Evolutionary conservation across 2,113 vertebrate genomes (phyloP).

Genomic region (Strigops habroptila): DNA sequence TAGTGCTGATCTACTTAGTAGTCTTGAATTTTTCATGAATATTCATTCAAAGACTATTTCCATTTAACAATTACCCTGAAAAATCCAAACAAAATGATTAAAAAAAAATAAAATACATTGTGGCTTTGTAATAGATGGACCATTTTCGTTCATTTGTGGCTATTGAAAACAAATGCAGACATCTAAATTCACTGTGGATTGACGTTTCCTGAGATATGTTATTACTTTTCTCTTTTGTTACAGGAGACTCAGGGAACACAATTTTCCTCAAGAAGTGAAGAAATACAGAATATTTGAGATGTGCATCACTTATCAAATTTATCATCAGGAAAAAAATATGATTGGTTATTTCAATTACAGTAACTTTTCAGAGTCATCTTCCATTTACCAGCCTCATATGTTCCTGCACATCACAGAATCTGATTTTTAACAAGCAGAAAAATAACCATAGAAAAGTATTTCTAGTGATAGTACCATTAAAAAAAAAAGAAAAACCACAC

Average conservation of each 20-base stretch:
- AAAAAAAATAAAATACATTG: not conserved
- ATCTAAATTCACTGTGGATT: not conserved
- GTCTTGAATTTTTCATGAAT: not conserved
- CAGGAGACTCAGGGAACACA: not conserved
- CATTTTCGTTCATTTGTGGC: not conserved
- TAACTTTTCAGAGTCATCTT: not conserved
- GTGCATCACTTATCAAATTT: not conserved
- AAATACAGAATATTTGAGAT: not conserved
- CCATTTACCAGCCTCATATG: not conserved
- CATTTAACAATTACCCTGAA: not conserved
- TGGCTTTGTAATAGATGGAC: not conserved
- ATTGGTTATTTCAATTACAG: not conserved
- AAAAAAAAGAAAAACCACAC: not conserved
- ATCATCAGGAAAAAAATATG: not conserved
- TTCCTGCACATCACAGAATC: not conserved
- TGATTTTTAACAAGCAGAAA: not conserved
- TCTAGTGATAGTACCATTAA: not conserved
- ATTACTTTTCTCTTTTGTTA: slow-evolving; percentile 6
- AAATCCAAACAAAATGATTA: not conserved
- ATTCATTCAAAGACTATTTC: not conserved
- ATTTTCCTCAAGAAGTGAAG: not conserved
- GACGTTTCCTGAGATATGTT: not conserved
- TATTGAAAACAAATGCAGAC: slow-evolving; percentile 18
- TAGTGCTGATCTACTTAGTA: not conserved
- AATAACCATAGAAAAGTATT: not conserved